A percentile compares a stretch with the other conserved stretches of the same genome.
Evolutionary conservation across 2,888 invertebrate species (phyloP).

Genomic region (Microplitis deprimator): DNA sequence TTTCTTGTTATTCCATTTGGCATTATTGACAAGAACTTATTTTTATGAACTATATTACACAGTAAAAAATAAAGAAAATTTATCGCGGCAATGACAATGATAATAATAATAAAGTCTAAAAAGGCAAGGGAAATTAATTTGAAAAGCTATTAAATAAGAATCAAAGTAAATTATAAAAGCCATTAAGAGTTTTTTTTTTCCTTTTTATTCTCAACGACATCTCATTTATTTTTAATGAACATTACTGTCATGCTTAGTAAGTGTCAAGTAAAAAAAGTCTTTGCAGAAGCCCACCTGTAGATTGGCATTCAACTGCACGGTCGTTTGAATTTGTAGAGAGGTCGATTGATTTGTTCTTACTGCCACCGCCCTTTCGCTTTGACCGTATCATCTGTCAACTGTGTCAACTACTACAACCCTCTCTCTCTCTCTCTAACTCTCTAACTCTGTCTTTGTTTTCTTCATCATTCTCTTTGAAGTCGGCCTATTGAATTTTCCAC

Average conservation of each 20-base stretch:
- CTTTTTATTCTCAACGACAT: neutral
- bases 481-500: neutral
- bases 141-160: neutral
- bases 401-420: neutral
- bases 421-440: neutral
- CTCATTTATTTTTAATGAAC: neutral
- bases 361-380: slow-evolving; percentile 41
- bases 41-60: neutral
- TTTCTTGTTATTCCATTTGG: neutral
- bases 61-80: slow-evolving; percentile 1
- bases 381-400: neutral
- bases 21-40: neutral
- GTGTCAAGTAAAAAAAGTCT: neutral
- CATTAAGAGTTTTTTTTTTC: neutral
- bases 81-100: neutral
- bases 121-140: neutral
- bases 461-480: neutral
- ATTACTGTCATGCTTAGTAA: neutral
- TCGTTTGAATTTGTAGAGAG: slow-evolving; percentile 34
- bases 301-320: slow-evolving; percentile 29
- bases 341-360: slow-evolving; percentile 48
- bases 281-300: slow-evolving; percentile 49
- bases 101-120: neutral
- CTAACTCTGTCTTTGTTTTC: neutral
- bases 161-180: slow-evolving; percentile 1